These are phyloP conservation scores for Porites divaricata DNA, from an alignment of 92 coral and sea anemone genomes.

Conservation along the genomic window DNA sequence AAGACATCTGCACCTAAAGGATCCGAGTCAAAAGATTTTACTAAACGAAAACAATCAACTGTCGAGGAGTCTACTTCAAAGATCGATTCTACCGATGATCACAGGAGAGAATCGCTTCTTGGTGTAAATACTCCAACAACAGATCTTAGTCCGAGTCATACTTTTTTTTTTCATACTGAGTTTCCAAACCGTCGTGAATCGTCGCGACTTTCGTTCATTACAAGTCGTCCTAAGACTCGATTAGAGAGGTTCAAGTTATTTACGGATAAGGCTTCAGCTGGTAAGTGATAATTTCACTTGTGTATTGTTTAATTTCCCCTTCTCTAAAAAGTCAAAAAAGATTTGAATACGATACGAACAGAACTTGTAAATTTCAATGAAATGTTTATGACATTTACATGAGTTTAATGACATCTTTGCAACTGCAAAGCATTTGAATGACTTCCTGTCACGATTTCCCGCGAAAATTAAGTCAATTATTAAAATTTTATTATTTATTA, in stretches of 20 bases:
- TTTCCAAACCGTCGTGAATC: constrained; percentile 41
- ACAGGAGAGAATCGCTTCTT: constrained; percentile 32
- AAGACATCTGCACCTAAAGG: constrained; percentile 18
- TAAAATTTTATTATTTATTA: no score
- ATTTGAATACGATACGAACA: background rate
- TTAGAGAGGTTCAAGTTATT: constrained; percentile 84
- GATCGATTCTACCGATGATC: background rate
- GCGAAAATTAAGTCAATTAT: background rate
- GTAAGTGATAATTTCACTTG: constrained; percentile 2
- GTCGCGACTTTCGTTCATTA: constrained; percentile 13
- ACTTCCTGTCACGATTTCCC: background rate
- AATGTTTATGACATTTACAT: no score
- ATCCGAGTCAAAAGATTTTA: constrained; percentile 17
- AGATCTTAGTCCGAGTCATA: background rate
- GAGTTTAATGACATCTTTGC: background rate
- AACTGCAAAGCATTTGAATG: background rate
- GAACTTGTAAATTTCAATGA: background rate
- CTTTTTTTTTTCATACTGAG: no score
- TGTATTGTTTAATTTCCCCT: background rate
- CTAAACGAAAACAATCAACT: constrained; percentile 23
- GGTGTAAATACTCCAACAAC: constrained; percentile 35
- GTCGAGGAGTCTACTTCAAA: constrained; percentile 10
- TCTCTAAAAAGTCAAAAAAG: no score
- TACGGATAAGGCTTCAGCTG: constrained; percentile 61
- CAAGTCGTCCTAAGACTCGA: constrained; percentile 78